Conservation (phyloP, 2,888 invertebrate genomes). For the Erebia aethiops region DNA sequence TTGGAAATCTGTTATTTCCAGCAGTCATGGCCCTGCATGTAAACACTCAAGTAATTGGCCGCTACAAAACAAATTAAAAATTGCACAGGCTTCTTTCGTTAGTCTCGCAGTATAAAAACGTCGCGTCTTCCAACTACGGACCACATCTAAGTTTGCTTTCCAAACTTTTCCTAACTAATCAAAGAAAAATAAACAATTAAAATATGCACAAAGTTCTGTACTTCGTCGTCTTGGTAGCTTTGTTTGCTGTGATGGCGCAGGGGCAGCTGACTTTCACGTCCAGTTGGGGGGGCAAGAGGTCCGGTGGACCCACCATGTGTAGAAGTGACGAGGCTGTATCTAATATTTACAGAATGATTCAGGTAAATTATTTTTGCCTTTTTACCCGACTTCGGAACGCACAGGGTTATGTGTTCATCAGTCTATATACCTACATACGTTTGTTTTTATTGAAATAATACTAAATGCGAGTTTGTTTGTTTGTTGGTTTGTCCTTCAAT, state of each 20-base stretch:
- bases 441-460: no score
- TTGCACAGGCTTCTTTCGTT: conserved; percentile 51
- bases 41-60: conserved; percentile 2
- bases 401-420: no score
- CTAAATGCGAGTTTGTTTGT: no score
- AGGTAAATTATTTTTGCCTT: conserved; percentile 50
- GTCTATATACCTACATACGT: no score
- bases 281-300: conserved; percentile 78
- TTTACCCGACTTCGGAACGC: no score
- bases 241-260: conserved; percentile 54
- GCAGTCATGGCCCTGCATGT: not conserved
- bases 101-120: conserved; percentile 50
- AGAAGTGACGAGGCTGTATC: conserved; percentile 65
- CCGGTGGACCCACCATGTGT: conserved; percentile 57
- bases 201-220: conserved; percentile 58
- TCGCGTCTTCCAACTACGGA: conserved; percentile 5
- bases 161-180: not conserved
- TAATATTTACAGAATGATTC: conserved; percentile 67
- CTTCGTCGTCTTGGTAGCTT: conserved; percentile 56
- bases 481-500: no score
- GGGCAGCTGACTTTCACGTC: conserved; percentile 84
- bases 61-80: conserved; percentile 42
- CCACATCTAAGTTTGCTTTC: conserved; percentile 26
- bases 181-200: conserved; percentile 29
- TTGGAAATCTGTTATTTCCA: not conserved